phyloP scores from a whole-genome alignment of 2,888 invertebrate species.

The Anthrax anthrax region DNA sequence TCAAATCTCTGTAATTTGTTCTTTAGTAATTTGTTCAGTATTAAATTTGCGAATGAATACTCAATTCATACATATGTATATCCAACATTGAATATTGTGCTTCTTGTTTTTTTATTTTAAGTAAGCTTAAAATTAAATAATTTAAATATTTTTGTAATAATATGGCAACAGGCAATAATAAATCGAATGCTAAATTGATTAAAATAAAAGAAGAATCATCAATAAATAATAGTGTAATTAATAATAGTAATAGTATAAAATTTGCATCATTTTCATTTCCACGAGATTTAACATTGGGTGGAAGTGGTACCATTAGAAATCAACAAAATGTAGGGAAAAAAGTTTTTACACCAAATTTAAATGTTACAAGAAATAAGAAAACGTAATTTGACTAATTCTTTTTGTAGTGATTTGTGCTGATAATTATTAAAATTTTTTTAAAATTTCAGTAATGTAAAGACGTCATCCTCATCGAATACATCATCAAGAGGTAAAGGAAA shows the following conservation, averaged over 20 bases:
- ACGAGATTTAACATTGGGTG: conserved; percentile 43
- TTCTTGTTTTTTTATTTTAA: no score
- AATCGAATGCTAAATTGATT: conserved; percentile 4
- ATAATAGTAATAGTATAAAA: conserved; percentile 17
- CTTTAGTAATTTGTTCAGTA: no score
- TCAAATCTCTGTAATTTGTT: no score
- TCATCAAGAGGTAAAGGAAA: conserved; percentile 18
- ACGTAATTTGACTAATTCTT: conserved; percentile 21
- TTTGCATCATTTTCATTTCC: conserved; percentile 40
- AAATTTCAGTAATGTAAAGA: conserved; percentile 27
- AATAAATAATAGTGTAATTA: conserved; percentile 5
- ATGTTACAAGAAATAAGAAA: conserved; percentile 45
- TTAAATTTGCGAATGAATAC: no score
- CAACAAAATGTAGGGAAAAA: conserved; percentile 37
- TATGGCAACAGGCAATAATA: conserved; percentile 7
- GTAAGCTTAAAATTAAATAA: no score
- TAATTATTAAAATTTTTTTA: no score
- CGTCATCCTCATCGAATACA: conserved; percentile 30
- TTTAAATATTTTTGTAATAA: no score
- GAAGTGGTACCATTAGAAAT: conserved; percentile 18
- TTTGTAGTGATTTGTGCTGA: no score
- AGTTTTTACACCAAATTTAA: conserved; percentile 45
- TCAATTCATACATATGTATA: no score
- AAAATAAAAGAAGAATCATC: conserved; percentile 6
- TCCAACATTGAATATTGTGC: no score